Evolutionary conservation across 2,113 vertebrate genomes (phyloP).

Genomic region (Pterocles gutturalis): DNA sequence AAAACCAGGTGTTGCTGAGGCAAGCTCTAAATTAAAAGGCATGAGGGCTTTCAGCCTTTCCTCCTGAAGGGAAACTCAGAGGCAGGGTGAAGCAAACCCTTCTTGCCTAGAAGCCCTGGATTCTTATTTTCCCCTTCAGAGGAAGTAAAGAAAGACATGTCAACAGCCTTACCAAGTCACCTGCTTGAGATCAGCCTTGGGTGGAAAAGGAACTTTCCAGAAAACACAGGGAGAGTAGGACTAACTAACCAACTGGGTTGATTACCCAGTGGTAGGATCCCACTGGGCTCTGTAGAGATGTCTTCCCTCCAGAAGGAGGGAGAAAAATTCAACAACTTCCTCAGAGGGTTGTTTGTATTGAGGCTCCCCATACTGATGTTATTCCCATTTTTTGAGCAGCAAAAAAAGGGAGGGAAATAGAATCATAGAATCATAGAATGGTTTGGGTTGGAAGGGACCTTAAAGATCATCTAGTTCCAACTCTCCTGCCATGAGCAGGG

Average conservation of each 20-base stretch:
- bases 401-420: neutral
- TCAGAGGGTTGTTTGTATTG: neutral
- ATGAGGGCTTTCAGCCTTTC: neutral
- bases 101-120: neutral
- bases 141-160: neutral
- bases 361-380: neutral
- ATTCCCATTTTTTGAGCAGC: fast-evolving
- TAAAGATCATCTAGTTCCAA: no score
- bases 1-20: neutral
- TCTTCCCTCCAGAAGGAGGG: neutral
- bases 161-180: neutral
- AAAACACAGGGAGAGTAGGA: neutral
- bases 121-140: neutral
- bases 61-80: neutral
- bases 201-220: neutral
- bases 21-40: neutral
- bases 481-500: no score
- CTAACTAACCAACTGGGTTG: no score
- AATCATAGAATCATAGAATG: no score
- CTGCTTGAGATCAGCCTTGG: neutral
- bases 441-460: no score
- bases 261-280: neutral
- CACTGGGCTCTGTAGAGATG: neutral
- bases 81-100: neutral
- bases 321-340: neutral